A percentile compares a stretch with the other conserved stretches of the same genome.
phyloP scores from a whole-genome alignment of 2,113 vertebrate species.

The Condylura cristata region DNA sequence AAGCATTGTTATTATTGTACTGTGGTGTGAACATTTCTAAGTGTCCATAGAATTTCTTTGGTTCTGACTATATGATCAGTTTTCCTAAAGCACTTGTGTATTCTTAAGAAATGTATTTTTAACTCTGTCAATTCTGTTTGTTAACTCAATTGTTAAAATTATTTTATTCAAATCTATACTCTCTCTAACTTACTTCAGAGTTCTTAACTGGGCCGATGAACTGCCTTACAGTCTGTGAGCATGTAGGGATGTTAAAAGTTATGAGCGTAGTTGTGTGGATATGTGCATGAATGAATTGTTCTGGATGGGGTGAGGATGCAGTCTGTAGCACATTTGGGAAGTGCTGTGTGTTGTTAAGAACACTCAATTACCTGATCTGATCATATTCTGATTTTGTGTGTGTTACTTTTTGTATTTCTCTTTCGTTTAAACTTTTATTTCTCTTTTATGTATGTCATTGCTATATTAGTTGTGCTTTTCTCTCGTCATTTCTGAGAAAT shows the following conservation, averaged over 20 bases:
- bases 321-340: not conserved
- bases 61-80: not conserved
- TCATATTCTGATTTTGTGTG: not conserved
- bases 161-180: slow-evolving; percentile 8
- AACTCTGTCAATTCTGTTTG: not conserved
- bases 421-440: not conserved
- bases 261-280: not conserved
- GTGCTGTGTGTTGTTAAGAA: not conserved
- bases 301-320: not conserved
- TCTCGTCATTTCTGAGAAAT: not conserved
- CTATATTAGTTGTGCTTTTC: not conserved
- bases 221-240: not conserved
- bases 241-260: not conserved
- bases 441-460: not conserved
- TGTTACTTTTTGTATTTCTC: not conserved
- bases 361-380: not conserved
- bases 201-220: not conserved
- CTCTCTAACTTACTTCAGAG: not conserved
- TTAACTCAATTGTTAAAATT: not conserved
- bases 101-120: slow-evolving; percentile 10
- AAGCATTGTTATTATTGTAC: not conserved
- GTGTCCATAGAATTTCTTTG: not conserved
- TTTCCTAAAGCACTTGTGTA: not conserved
- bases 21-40: not conserved
- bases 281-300: not conserved